Percentiles rank a stretch among this genome's conserved stretches.
phyloP scores from a whole-genome alignment of 2,797 vertebrate genomes.

The Peromyscus eremicus region DNA sequence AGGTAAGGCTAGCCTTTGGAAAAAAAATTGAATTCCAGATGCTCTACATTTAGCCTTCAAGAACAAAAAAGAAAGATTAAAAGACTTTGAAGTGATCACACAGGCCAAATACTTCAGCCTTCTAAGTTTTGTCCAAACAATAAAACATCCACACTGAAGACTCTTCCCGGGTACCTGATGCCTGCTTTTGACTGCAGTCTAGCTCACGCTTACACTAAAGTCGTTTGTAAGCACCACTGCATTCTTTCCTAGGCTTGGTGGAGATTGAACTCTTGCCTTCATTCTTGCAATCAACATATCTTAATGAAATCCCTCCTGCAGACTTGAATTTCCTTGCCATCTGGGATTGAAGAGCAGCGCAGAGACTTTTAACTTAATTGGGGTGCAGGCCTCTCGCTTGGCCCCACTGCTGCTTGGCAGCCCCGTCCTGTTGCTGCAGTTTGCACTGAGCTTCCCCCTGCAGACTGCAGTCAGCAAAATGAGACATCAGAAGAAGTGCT shows the following conservation, averaged over 20 bases:
- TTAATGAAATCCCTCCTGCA: constrained; percentile 84
- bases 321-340: constrained; percentile 82
- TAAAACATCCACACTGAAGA: not conserved
- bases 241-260: not conserved
- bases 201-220: not conserved
- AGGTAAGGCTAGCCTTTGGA: not conserved
- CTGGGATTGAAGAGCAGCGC: constrained; percentile 81
- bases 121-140: not conserved
- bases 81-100: not conserved
- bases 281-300: constrained; percentile 67
- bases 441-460: constrained; percentile 79
- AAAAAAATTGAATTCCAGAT: not conserved
- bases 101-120: not conserved
- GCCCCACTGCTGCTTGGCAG: constrained; percentile 86
- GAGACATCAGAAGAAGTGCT: constrained; percentile 83
- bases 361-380: constrained; percentile 89
- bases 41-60: not conserved
- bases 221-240: constrained; percentile 32
- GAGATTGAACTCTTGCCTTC: constrained; percentile 65
- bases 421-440: constrained; percentile 73
- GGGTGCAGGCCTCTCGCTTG: constrained; percentile 85
- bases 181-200: not conserved
- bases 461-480: constrained; percentile 87
- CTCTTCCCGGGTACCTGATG: not conserved
- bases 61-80: not conserved